Percentiles rank a stretch among this genome's conserved stretches.
These are phyloP conservation scores for Cinclus mexicanus DNA, from an alignment of 2,113 vertebrate species.

Conservation along the genomic window DNA sequence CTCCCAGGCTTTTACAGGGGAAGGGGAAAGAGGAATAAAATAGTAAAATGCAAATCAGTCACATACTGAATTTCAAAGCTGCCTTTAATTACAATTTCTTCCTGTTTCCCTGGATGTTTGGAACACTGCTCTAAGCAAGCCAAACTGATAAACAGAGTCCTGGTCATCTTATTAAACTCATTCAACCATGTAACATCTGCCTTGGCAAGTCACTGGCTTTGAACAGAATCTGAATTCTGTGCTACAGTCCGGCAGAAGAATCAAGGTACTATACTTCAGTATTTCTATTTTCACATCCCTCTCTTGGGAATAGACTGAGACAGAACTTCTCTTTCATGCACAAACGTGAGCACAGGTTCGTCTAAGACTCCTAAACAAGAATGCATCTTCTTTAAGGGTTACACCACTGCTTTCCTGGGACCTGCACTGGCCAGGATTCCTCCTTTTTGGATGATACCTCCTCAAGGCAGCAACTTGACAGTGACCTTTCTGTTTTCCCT, in stretches of 20 bases:
- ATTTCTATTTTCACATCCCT: background rate
- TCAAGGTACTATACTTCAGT: background rate
- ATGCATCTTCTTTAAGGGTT: background rate
- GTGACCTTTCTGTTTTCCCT: background rate
- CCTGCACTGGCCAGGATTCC: background rate
- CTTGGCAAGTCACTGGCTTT: background rate
- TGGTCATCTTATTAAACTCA: background rate
- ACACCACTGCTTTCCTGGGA: background rate
- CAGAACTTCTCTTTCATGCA: background rate
- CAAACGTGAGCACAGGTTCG: background rate
- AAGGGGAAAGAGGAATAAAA: background rate
- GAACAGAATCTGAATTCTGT: background rate
- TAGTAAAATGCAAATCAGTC: conserved; percentile 34
- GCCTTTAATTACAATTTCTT: conserved; percentile 41
- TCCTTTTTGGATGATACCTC: background rate
- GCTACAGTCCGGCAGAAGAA: background rate
- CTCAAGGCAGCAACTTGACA: background rate
- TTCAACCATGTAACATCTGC: background rate
- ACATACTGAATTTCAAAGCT: conserved; percentile 27
- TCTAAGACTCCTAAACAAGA: background rate
- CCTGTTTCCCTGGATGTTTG: background rate
- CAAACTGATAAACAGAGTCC: background rate
- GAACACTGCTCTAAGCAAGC: conserved; percentile 15
- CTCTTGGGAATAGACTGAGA: background rate
- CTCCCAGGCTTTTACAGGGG: background rate